Base-by-base conservation (phyloP, 1,140 invertebrate genomes). In the Aphelenchoides besseyi region DNA sequence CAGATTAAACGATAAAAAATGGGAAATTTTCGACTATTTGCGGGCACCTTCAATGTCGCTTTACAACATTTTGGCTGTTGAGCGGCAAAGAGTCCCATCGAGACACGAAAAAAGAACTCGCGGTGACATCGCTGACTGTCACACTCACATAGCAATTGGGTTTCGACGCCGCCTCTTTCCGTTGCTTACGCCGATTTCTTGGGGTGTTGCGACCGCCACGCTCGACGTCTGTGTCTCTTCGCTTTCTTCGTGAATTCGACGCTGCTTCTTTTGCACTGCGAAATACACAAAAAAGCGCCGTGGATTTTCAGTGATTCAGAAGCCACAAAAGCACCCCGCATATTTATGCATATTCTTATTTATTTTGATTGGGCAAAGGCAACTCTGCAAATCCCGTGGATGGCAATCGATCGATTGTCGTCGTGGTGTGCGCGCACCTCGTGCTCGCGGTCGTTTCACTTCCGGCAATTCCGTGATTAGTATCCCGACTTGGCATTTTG, bases 231-330 rank as follows among this genome's bases (percentile, higher is more conserved):
- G 55, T 23, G 32, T 33, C 55, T 59, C 55, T 23, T 5, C 55
- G 18, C 5, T 28, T 33, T 59, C 5, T 28, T 18, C 23, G 5
- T 59, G 18, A 8, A 8, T 59, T 59, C 12, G 23, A 33, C 55
- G 5, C 5, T 59, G 5, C 5, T 28, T 59, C 55, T 23, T 8
- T 23, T 59, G 55, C 55, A 23, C n/a, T 5, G 18, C 55, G 55
- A 59, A 59, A 59, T 59, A 59, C 5, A 5, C 5, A 59, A 18
- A 18, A 59, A 23, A 59, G 55, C 55, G 55, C 26, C 55, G 23
- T 59, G 55, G 55, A 59, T 59, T 59, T 59, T 59, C 23, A 59
- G 5, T 59, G 18, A 59, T 23, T 5, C 55, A 59, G 55, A 59
- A 59, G 55, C 55, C 55, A 59, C 26, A 59, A 59, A 59, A 59